Evolutionary conservation across 2,797 vertebrate genomes (phyloP), one percentile per base, ranked within the genome.

Genomic region (Aulostomus chinensis): DNA sequence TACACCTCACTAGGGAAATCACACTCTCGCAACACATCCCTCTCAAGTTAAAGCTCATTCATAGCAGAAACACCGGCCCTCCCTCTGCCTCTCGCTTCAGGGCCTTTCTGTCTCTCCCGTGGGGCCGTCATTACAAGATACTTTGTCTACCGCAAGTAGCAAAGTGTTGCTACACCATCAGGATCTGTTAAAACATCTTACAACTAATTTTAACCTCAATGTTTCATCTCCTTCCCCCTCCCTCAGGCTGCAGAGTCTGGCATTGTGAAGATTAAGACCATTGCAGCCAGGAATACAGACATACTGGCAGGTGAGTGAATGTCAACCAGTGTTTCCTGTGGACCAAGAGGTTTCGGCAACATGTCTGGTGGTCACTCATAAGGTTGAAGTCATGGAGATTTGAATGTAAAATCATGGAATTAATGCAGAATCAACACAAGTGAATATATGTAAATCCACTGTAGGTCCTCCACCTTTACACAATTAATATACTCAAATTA

Each of bases 181-280:
- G n/a, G n/a, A n/a, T n/a, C n/a, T n/a, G n/a, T n/a, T n/a, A n/a
- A n/a, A n/a, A n/a, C n/a, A n/a, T n/a, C n/a, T n/a, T n/a, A n/a
- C n/a, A n/a, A n/a, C 3, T 10, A 29, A 46, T 22, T 1, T 31
- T 25, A 34, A 68, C 46, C 13, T 47, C 52, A 67, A 66, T 45
- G 24, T 56, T 16, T 62, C 5, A 21, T 28, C 76, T 77, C 79
- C 2, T 59, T 40, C 34, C 9, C 43, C 9, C 5, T 18, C 52
- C 70, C 31, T 9, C 66, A 99, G 97, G 97, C 97, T 25, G 97
- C 97, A 76, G 97, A 99, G 88, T 99, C 97, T 37, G 97, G 97
- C 82, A 99, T 99, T 58, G 95, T 99, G 88, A 99, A 98, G 93
- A 95, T 99, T 84, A 99, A 98, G 91, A 99, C 97, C 33, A 98